Base-by-base conservation (phyloP, 1,140 invertebrate genomes). In the Druon quercuslanigerum region DNA sequence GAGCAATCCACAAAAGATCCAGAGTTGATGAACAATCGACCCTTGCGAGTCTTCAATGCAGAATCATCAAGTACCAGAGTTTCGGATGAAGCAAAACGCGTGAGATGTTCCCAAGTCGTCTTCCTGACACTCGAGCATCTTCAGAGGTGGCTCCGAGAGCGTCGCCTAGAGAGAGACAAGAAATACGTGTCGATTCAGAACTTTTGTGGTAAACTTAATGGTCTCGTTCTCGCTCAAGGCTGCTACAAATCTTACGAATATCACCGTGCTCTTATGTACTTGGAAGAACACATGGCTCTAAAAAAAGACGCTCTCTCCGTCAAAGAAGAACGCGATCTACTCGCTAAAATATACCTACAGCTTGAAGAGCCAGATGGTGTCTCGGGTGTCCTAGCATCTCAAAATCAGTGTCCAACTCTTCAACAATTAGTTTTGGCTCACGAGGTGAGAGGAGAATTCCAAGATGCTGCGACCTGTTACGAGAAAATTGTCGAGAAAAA, bases 361-460 rank as follows among this genome's bases (percentile, higher is more conserved):
- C 86, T 97, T 19, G 94, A 96, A 86, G 96, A 97, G 86, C 92
- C 95, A 0, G 96, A 97, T 87, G 94, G 94, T 51, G 93, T 96
- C 3, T 93, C 94, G 79, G 96, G 95, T 46, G 94, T 95, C 12
- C 90, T 95, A 75, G 93, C 94, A 16, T 92, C 94, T 56, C 94
- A 95, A 82, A 89, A 93, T 77, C 92, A 92, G 3, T 94, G 94
- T 84, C 94, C 95, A 19, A 94, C 94, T 3, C 87, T 96, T 8
- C 93, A 94, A 56, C 94, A 96, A 83, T 90, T 95, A 79, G 94
- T 96, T 74, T 86, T 96, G 8, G 93, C 94, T 8, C 95, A 96
- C 84, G 94, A 96, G 83, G 93, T 96, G 5, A 94, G 94, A 14
- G 95, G 95, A 7, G 92, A 95, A 57, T 88, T 95, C 54, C 90